Evolutionary conservation across 2,888 invertebrate species (phyloP), one percentile per base, ranked within the genome.

Genomic region (Ormyrus rosae): DNA sequence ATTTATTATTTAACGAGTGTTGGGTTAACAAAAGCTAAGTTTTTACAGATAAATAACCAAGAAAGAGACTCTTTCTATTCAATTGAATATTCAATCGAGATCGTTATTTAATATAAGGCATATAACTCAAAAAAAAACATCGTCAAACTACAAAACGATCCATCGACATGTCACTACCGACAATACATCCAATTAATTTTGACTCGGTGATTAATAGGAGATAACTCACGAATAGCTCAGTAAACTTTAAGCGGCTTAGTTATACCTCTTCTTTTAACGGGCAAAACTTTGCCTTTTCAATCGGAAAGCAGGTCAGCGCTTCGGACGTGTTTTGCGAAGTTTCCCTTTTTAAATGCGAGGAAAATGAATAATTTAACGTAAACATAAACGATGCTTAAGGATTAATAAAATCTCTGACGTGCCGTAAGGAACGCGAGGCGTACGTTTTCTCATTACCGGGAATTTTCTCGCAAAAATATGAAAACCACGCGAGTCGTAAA

Each of bases 151-250:
- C 84, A 83, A 82, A 85, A 85, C 83, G 85, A 86, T 86, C 86
- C 86, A 86, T 84, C 82, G 86, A 81, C 87, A 86, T 85, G 86
- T 85, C 80, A 83, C 80, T 82, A 80, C 80, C 84, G 82, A 82
- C 84, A 84, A 87, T 87, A 72, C 68, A 86, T 87, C 84, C 86
- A 86, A 87, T 87, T 87, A 87, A 87, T 87, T 84, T 85, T 4
- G 81, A 80, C 84, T 81, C 84, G 81, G 84, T 85, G 85, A 85
- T 87, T 86, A 87, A 86, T 86, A 87, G 63, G 56, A 10, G 55
- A 46, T 13, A 48, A 13, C 5, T 34, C 34, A 4, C 61, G 48
- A 10, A 75, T 63, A 53, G 53, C 55, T 56, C 53, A 65, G 71
- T 46, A 78, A 78, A 78, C 72, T 72, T 78, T 51, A 19, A 71